phyloP scores from a whole-genome alignment of 2,113 vertebrate genomes.

The Etia nguti region DNA sequence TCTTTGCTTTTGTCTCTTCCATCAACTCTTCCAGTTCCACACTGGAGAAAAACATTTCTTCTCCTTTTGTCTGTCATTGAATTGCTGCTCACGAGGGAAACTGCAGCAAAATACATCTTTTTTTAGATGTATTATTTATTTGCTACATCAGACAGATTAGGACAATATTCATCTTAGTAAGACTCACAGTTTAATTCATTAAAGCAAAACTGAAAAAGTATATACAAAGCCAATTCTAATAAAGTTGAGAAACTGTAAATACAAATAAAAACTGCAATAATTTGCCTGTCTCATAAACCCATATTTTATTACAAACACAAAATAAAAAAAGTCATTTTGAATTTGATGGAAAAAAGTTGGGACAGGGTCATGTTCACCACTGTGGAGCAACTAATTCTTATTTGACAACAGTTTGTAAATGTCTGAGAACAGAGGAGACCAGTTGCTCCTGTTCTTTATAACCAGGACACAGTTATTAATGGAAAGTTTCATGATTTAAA shows the following conservation, averaged over 20 bases:
- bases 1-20: background rate
- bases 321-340: background rate
- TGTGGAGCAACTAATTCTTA: background rate
- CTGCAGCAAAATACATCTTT: background rate
- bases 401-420: background rate
- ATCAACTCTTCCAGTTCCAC: background rate
- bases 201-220: background rate
- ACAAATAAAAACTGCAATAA: background rate
- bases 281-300: background rate
- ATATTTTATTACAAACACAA: background rate
- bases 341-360: background rate
- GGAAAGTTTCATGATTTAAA: background rate
- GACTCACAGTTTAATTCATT: background rate
- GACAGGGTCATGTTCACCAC: background rate
- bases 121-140: background rate
- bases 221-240: background rate
- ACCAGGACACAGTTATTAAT: background rate
- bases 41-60: background rate
- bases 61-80: background rate
- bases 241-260: background rate
- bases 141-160: background rate
- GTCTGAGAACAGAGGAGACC: background rate
- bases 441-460: background rate
- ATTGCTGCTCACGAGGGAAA: background rate
- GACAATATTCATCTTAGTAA: background rate